These are phyloP conservation scores for Solea solea DNA, from an alignment of 2,113 vertebrate species.

Conservation along the genomic window DNA sequence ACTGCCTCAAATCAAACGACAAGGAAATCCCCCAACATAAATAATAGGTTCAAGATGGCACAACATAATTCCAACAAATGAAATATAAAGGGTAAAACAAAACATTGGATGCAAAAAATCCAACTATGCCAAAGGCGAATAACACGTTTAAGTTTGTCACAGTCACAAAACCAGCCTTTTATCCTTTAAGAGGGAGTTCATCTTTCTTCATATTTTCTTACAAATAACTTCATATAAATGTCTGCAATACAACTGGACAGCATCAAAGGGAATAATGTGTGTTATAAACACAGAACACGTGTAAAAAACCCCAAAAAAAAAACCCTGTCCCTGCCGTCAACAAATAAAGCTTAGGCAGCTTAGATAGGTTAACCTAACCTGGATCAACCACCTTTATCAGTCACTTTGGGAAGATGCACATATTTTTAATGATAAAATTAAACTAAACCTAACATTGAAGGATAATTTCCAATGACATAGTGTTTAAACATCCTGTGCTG, in stretches of 20 bases:
- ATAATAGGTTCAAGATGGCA: constrained; percentile 22
- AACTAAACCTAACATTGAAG: neutral
- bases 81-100: constrained; percentile 25
- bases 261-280: constrained; percentile 9
- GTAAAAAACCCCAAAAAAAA: no score
- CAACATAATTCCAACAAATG: constrained; percentile 14
- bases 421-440: constrained; percentile 4
- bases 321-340: neutral
- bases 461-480: neutral
- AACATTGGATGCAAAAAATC: constrained; percentile 15
- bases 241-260: constrained; percentile 4
- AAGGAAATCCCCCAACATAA: neutral
- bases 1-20: constrained; percentile 32
- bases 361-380: no score
- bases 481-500: neutral
- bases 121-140: constrained; percentile 9
- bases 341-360: neutral
- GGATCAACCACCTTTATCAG: neutral
- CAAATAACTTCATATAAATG: neutral
- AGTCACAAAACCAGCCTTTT: neutral
- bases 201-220: neutral
- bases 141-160: neutral
- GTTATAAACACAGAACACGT: neutral
- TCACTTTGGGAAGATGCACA: neutral
- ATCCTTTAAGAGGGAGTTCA: neutral